Evolutionary conservation across 2,113 vertebrate species (phyloP).

Genomic region (Ammospiza nelsoni): DNA sequence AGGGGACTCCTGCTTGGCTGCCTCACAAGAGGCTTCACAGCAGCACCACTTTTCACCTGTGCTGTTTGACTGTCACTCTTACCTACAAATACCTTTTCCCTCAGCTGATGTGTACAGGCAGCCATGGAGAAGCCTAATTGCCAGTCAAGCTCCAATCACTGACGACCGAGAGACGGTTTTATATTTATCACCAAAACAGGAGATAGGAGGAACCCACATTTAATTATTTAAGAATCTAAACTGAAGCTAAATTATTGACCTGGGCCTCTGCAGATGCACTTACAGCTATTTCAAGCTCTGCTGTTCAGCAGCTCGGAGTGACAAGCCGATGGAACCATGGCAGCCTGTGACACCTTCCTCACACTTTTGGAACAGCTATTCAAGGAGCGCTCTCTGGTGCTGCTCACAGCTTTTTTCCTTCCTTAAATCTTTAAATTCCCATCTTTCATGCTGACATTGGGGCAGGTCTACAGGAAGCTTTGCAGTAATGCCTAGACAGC

Average conservation of each 20-base stretch:
- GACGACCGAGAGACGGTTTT: neutral
- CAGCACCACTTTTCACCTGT: neutral
- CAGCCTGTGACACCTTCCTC: slow-evolving; percentile 7
- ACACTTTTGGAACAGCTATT: neutral
- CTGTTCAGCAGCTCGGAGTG: neutral
- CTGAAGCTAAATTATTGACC: neutral
- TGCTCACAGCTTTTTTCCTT: neutral
- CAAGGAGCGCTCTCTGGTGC: neutral
- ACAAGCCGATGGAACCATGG: neutral
- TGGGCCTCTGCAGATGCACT: slow-evolving; percentile 22
- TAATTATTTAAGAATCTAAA: slow-evolving; percentile 28
- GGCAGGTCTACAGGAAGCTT: slow-evolving; percentile 15
- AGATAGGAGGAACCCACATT: neutral
- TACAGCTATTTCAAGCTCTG: slow-evolving; percentile 15
- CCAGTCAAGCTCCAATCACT: neutral
- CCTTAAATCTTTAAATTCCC: neutral
- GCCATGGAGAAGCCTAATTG: neutral
- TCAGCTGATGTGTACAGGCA: neutral
- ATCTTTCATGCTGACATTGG: neutral
- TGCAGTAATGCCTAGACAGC: slow-evolving; percentile 5
- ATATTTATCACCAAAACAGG: neutral
- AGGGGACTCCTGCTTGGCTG: neutral
- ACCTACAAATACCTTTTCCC: neutral
- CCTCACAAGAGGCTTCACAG: neutral
- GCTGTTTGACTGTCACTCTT: neutral